Percentiles rank a stretch among this genome's conserved stretches.
Evolutionary conservation across 2,113 vertebrate species (phyloP).

Genomic region (Dermatemys mawii): DNA sequence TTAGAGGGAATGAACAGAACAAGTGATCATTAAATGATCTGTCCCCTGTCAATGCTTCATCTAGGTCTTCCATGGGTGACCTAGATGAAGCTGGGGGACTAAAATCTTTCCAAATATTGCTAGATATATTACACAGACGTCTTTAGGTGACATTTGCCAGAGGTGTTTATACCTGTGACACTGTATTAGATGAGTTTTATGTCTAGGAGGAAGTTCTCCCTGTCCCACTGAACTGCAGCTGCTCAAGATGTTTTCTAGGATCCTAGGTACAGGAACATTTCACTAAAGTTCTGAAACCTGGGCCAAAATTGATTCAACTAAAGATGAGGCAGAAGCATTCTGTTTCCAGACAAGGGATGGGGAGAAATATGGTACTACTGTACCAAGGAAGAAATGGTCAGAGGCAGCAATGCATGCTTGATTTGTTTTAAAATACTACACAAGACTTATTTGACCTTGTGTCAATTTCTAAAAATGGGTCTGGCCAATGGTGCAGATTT

Average conservation of each 20-base stretch:
- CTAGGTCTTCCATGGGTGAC: background rate
- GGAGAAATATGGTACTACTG: background rate
- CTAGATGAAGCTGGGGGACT: background rate
- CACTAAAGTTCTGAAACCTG: background rate
- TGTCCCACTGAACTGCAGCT: background rate
- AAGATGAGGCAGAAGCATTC: background rate
- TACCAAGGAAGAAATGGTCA: background rate
- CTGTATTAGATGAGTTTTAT: background rate
- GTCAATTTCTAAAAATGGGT: background rate
- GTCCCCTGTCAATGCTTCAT: too few relatives aligned
- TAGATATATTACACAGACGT: background rate
- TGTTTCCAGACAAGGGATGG: background rate
- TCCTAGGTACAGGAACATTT: fast-evolving
- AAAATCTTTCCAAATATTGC: background rate
- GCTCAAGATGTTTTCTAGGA: background rate
- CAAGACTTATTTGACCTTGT: background rate
- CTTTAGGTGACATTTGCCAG: background rate
- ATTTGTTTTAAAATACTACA: background rate
- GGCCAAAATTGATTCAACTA: background rate
- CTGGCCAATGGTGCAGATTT: background rate
- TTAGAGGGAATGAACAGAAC: too few relatives aligned
- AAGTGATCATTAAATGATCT: too few relatives aligned
- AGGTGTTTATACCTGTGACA: background rate
- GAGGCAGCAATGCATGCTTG: background rate
- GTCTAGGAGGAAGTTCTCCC: background rate